These are phyloP conservation scores for Hyles vespertilio DNA, from an alignment of 1,140 invertebrate species.

Conservation along the genomic window DNA sequence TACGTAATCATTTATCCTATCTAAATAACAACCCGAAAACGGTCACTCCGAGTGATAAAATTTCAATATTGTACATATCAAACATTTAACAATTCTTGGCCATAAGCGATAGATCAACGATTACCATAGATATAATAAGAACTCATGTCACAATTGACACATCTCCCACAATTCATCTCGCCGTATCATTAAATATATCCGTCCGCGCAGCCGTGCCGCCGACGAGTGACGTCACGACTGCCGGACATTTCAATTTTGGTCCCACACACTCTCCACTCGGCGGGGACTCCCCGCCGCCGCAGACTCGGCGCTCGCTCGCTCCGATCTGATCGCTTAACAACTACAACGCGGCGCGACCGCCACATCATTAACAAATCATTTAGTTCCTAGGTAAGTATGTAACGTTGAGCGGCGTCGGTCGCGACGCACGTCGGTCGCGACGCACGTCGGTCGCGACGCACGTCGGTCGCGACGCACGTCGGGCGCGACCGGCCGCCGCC, in stretches of 20 bases:
- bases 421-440: no score
- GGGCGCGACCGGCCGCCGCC: no score
- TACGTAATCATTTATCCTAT: constrained; percentile 32
- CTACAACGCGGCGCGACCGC: constrained; percentile 36
- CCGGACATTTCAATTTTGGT: constrained; percentile 48
- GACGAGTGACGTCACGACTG: not conserved
- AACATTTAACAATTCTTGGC: constrained; percentile 9
- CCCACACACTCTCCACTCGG: constrained; percentile 28
- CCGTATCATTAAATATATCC: no score
- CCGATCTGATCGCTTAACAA: constrained; percentile 51
- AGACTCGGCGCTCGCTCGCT: constrained; percentile 13
- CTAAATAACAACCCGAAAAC: constrained; percentile 53
- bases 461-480: constrained; percentile 7
- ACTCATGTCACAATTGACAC: no score
- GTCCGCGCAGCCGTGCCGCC: not conserved
- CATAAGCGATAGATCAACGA: no score
- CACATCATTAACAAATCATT: constrained; percentile 50
- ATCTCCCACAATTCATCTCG: no score
- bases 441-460: no score
- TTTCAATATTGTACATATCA: constrained; percentile 6
- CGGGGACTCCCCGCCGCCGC: constrained; percentile 3
- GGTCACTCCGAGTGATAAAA: constrained; percentile 47
- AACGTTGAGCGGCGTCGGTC: constrained; percentile 16
- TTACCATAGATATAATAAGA: no score
- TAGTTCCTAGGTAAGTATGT: constrained; percentile 32